phyloP scores from a whole-genome alignment of 2,888 invertebrate genomes.

The Agrochola lychnidis region DNA sequence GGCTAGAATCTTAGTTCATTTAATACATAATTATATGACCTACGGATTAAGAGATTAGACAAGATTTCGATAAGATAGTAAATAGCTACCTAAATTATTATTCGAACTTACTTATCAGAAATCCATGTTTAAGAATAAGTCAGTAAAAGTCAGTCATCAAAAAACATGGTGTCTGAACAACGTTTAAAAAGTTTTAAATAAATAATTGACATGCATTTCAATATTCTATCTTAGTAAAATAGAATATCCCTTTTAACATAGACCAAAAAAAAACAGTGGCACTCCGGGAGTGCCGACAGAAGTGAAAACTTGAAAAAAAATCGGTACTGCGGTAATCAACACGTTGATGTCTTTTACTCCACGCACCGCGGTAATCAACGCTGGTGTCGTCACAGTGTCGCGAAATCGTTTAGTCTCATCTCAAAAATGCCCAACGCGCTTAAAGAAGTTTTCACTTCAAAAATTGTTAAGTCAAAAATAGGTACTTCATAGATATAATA shows the following conservation, averaged over 20 bases:
- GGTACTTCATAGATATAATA: neutral
- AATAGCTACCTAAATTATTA: constrained; percentile 32
- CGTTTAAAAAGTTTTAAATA: neutral
- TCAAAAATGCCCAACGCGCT: too few species aligned
- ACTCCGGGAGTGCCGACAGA: too few species aligned
- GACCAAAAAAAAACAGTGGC: too few species aligned
- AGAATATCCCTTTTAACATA: too few species aligned
- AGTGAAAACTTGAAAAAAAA: too few species aligned
- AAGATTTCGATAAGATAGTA: constrained; percentile 46
- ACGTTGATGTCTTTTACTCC: too few species aligned
- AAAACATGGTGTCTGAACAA: neutral
- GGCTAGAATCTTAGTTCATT: constrained; percentile 14
- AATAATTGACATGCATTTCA: neutral
- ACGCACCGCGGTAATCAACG: too few species aligned
- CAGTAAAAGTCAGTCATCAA: neutral
- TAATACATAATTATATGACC: constrained; percentile 19
- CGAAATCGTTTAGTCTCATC: too few species aligned
- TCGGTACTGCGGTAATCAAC: too few species aligned
- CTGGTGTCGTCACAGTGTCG: too few species aligned
- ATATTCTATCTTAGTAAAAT: neutral
- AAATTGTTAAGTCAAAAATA: too few species aligned
- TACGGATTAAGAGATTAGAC: constrained; percentile 25
- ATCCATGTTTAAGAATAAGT: neutral
- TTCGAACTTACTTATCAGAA: neutral
- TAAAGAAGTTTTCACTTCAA: too few species aligned